These are phyloP conservation scores for Danaus chrysippus DNA, from an alignment of 2,888 invertebrate species.

Conservation along the genomic window DNA sequence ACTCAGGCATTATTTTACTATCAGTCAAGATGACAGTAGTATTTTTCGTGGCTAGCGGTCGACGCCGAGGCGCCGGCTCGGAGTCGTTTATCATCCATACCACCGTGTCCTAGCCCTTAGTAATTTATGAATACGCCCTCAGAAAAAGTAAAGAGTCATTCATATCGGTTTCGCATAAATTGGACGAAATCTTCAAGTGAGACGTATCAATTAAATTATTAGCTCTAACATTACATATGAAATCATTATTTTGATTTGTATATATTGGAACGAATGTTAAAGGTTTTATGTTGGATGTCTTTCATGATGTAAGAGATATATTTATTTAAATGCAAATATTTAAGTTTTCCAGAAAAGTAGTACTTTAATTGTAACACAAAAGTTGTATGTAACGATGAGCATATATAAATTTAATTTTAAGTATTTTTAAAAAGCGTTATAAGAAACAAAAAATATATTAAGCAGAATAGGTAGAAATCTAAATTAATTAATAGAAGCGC, in stretches of 20 bases:
- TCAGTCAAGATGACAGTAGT: slow-evolving; percentile 77
- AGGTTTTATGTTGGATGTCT: too few relatives aligned
- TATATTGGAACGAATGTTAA: too few relatives aligned
- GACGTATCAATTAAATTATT: slow-evolving; percentile 17
- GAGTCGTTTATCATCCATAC: slow-evolving; percentile 72
- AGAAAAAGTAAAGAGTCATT: slow-evolving; percentile 46
- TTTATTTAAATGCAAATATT: too few relatives aligned
- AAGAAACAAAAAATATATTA: too few relatives aligned
- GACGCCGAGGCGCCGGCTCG: slow-evolving; percentile 67
- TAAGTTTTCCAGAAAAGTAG: too few relatives aligned
- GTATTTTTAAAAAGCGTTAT: too few relatives aligned
- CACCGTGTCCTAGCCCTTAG: slow-evolving; percentile 56
- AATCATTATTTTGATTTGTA: too few relatives aligned
- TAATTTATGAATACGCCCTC: slow-evolving; percentile 59
- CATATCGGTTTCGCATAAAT: slow-evolving; percentile 39
- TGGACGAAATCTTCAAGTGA: slow-evolving; percentile 19
- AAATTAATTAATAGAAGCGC: neutral
- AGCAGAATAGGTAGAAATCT: neutral
- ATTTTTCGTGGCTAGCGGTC: slow-evolving; percentile 74
- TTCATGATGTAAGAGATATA: too few relatives aligned
- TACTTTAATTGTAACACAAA: too few relatives aligned
- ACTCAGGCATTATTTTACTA: slow-evolving; percentile 71
- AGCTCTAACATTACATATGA: neutral
- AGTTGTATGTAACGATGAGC: too few relatives aligned
- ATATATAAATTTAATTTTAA: too few relatives aligned